A percentile compares a stretch with the other conserved stretches of the same genome.
phyloP scores from a whole-genome alignment of 2,888 invertebrate genomes.

The Ochropacha duplaris region DNA sequence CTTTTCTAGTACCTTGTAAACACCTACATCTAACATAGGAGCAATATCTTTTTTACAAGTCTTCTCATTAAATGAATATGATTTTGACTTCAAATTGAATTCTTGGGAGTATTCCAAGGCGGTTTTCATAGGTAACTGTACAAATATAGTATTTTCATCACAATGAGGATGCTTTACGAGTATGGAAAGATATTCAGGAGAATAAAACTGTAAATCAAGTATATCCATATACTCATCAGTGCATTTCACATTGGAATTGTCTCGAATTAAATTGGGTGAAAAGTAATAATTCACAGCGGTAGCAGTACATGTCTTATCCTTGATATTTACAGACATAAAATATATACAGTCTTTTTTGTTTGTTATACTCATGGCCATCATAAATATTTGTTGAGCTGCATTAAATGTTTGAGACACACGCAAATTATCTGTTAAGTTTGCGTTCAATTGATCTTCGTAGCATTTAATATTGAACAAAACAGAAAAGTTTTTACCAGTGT shows the following conservation, averaged over 20 bases:
- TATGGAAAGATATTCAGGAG: conserved; percentile 87
- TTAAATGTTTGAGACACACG: conserved; percentile 79
- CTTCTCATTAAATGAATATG: conserved; percentile 69
- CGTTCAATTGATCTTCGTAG: conserved; percentile 53
- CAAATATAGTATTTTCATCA: conserved; percentile 70
- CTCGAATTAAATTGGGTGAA: conserved; percentile 64
- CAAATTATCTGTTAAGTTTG: conserved; percentile 49
- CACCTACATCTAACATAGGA: conserved; percentile 74
- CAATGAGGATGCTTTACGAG: conserved; percentile 82
- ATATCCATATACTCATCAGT: conserved; percentile 71
- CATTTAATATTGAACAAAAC: conserved; percentile 80
- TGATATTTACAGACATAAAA: conserved; percentile 77
- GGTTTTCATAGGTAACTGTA: conserved; percentile 75
- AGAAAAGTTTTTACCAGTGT: conserved; percentile 85
- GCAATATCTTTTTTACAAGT: conserved; percentile 79
- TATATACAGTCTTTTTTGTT: conserved; percentile 70
- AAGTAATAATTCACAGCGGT: conserved; percentile 82
- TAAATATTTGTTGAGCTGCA: conserved; percentile 68
- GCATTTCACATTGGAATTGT: conserved; percentile 36
- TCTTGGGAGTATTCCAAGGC: conserved; percentile 70
- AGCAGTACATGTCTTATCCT: conserved; percentile 60
- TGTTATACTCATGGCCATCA: conserved; percentile 72
- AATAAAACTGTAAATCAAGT: conserved; percentile 90
- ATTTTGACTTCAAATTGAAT: conserved; percentile 63
- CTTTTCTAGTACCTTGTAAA: conserved; percentile 85